Evolutionary conservation across 2,797 vertebrate genomes (phyloP), one percentile per base, ranked within the genome.

Genomic region (Phrynocephalus forsythii): DNA sequence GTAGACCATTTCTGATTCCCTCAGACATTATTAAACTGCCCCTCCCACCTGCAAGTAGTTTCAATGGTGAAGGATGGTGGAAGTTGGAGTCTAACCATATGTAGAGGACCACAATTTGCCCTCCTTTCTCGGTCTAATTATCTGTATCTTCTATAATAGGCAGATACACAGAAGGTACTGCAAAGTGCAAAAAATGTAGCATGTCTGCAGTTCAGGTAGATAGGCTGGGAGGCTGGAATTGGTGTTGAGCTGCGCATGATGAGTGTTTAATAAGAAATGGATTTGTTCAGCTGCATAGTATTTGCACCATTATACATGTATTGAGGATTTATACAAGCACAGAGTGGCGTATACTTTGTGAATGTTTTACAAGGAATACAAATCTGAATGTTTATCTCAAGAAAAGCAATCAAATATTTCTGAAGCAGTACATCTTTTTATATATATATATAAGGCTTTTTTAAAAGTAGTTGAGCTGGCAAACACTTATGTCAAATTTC

Each of bases 221-320:
- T 6, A n/a, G 18, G 75, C 73, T 66, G 88, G 76, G 88, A 90
- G 24, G 60, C 72, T 87, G 28, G n/a, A 80, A 83, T 50, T 7
- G 71, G 69, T 91, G 15, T n/a, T 89, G 90, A 89, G 33, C 73
- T 88, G 82, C 90, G 30, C 6, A 13, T 92, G 89, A 91, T 94
- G 82, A 90, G 67, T 86, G 90, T 89, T 90, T 89, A 92, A 91
- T 60, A 78, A 87, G 78, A 86, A 90, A 79, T 83, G 63, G 82
- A 89, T 91, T 93, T 87, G 67, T 92, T 82, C 28, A 79, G 77
- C 79, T 92, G 88, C 82, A 88, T 87, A 86, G 69, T 68, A 92
- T 86, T 82, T 71, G 84, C 68, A 91, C 63, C 28, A 38, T 84
- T 28, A 88, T 88, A 89, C 89, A 20, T 75, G 48, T 66, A 83